phyloP scores from a whole-genome alignment of 2,113 vertebrate genomes.

The Bufo gargarizans region DNA sequence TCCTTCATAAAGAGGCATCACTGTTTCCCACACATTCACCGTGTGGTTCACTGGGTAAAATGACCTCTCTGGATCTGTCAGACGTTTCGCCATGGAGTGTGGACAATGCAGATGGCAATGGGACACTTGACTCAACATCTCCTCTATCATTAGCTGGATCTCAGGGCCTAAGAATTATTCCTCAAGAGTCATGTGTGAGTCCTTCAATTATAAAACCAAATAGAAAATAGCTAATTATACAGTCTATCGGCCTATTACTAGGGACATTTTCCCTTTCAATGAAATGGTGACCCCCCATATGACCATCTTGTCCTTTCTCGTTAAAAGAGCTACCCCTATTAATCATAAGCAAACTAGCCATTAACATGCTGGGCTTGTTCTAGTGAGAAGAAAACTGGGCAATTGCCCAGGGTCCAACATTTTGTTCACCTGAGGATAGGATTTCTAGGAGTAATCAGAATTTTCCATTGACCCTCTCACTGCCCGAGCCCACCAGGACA shows the following conservation, averaged over 20 bases:
- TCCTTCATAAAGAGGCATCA: background rate
- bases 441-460: background rate
- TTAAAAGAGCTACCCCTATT: too few species aligned
- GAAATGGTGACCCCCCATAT: background rate
- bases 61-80: background rate
- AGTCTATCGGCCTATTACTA: background rate
- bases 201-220: background rate
- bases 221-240: background rate
- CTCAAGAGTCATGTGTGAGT: background rate
- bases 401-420: too few species aligned
- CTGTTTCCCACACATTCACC: slow-evolving; percentile 14
- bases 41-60: background rate
- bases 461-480: background rate
- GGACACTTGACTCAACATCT: background rate
- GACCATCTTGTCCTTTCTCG: background rate
- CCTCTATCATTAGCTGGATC: background rate
- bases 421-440: too few species aligned
- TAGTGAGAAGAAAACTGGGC: background rate
- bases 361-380: too few species aligned
- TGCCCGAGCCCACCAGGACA: too few species aligned
- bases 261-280: background rate
- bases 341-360: too few species aligned
- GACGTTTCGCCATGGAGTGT: background rate
- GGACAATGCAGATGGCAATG: slow-evolving; percentile 9
- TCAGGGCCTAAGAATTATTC: background rate